Percentiles rank a stretch among this genome's conserved stretches.
These are phyloP conservation scores for Saguinus oedipus DNA, from an alignment of 2,797 vertebrate genomes.

Conservation along the genomic window DNA sequence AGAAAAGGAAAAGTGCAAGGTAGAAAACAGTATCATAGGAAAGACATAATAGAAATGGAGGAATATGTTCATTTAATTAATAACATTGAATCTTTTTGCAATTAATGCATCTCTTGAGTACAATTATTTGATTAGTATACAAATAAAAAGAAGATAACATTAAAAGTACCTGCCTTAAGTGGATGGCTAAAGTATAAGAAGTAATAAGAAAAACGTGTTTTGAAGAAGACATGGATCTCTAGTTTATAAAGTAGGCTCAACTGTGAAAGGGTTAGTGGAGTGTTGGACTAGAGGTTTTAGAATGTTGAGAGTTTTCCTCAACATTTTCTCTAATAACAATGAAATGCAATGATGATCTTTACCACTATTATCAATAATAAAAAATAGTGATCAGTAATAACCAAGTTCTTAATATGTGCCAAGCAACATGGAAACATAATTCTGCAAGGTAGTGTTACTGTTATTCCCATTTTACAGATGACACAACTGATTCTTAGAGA, in stretches of 20 bases:
- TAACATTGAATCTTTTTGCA: slow-evolving; percentile 41
- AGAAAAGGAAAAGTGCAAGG: slow-evolving; percentile 28
- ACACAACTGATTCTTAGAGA: background rate
- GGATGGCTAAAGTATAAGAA: background rate
- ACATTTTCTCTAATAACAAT: background rate
- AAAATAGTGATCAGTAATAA: background rate
- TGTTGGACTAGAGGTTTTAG: background rate
- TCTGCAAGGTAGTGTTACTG: background rate
- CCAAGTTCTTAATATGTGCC: background rate
- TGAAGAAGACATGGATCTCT: background rate
- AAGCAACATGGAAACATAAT: background rate
- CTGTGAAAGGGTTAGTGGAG: background rate
- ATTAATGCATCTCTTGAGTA: slow-evolving; percentile 33
- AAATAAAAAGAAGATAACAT: slow-evolving; percentile 47
- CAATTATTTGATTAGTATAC: slow-evolving; percentile 43
- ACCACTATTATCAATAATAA: background rate
- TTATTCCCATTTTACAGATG: background rate
- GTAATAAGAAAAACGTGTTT: background rate
- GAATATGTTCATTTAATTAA: background rate
- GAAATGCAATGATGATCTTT: background rate
- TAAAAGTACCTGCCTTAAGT: slow-evolving; percentile 28
- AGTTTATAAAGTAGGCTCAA: background rate
- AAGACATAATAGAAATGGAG: background rate
- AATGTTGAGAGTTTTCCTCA: background rate
- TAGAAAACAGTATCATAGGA: background rate